A percentile compares a stretch with the other conserved stretches of the same genome.
Evolutionary conservation across 2,888 invertebrate genomes (phyloP).

Genomic region (Yponomeuta sedellus): DNA sequence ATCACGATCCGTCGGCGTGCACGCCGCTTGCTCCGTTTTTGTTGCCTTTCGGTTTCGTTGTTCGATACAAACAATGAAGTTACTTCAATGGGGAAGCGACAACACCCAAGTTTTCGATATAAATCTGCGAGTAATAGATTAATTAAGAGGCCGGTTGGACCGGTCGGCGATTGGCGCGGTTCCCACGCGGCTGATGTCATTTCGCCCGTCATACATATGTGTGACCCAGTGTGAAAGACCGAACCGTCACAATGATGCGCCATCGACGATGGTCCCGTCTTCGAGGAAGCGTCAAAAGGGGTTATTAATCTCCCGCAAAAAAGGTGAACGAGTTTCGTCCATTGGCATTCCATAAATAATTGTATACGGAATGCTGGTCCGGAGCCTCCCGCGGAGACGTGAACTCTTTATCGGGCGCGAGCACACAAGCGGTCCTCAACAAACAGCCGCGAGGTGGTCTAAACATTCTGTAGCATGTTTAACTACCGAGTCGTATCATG

Average conservation of each 20-base stretch:
- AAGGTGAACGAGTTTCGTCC: slow-evolving; percentile 65
- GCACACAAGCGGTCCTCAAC: slow-evolving; percentile 9
- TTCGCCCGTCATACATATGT: slow-evolving; percentile 29
- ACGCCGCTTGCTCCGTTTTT: slow-evolving; percentile 51
- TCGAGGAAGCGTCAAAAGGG: slow-evolving; percentile 13
- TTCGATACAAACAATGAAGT: slow-evolving; percentile 35
- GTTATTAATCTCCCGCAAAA: slow-evolving; percentile 33
- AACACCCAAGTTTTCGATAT: slow-evolving; percentile 8
- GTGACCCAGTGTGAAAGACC: slow-evolving; percentile 57
- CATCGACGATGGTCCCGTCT: slow-evolving; percentile 1
- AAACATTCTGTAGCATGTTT: slow-evolving; percentile 1
- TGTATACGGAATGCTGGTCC: slow-evolving; percentile 56
- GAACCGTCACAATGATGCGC: slow-evolving; percentile 33
- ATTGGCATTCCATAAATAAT: slow-evolving; percentile 69
- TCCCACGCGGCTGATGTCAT: slow-evolving; percentile 74
- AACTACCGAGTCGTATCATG: not conserved
- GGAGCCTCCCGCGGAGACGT: slow-evolving; percentile 65
- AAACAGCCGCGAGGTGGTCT: slow-evolving; percentile 7
- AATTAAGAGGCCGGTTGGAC: slow-evolving; percentile 58
- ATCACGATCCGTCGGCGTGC: slow-evolving; percentile 56
- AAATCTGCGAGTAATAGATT: slow-evolving; percentile 15
- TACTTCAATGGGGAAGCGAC: slow-evolving; percentile 12
- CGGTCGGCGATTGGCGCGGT: slow-evolving; percentile 51
- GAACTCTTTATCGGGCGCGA: slow-evolving; percentile 62
- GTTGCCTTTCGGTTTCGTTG: slow-evolving; percentile 59